Base-by-base conservation (phyloP, 2,113 vertebrate genomes). In the Pelvicachromis taeniatus region DNA sequence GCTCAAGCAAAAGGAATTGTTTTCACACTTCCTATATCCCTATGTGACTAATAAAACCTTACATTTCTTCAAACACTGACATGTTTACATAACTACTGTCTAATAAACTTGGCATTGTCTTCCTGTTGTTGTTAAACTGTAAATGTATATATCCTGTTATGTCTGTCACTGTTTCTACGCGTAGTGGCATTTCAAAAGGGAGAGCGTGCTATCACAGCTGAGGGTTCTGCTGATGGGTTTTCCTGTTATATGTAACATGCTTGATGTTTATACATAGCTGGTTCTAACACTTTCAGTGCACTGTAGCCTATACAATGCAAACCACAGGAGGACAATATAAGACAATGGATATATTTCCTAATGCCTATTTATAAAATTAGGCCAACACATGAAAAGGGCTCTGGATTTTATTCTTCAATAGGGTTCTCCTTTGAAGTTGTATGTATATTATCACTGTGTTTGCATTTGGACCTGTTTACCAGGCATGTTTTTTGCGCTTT, bases 301-400 rank as follows among this genome's bases (percentile, higher is more conserved):
- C 48, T 6, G 2, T 17, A 38, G 26, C 33, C 78, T 52, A 91
- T 88, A 90, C 90, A 92, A 91, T 88, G 79, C 70, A 75, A 86
- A 79, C 85, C 59, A 68, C 75, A 84, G 86, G 82, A 68, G 85
- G 59, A 83, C n/a, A 26, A 13, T 2, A 4, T 17, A 75, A 87
- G 26, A 95, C 92, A 94, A 94, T 92, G 86, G 90, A 52, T 14
- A 79, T 53, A 48, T 83, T 92, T 92, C 90, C 87, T 87, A 65
- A 56, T 83, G 48, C 3, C 70, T 92, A 90, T 91, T 90, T 91
- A 65, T 88, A 73, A 78, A 84, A 84, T 73, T 26, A 81, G 83
- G 58, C n/a, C 73, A 86, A 21, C 59, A 89, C 80, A 93, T 86
- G 85, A 92, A 94, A 91, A 82, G 35, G 77, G 2, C 17, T 35